phyloP scores from a whole-genome alignment of 35 echinoderm and acorn worm genomes.

The Lytechinus variegatus region DNA sequence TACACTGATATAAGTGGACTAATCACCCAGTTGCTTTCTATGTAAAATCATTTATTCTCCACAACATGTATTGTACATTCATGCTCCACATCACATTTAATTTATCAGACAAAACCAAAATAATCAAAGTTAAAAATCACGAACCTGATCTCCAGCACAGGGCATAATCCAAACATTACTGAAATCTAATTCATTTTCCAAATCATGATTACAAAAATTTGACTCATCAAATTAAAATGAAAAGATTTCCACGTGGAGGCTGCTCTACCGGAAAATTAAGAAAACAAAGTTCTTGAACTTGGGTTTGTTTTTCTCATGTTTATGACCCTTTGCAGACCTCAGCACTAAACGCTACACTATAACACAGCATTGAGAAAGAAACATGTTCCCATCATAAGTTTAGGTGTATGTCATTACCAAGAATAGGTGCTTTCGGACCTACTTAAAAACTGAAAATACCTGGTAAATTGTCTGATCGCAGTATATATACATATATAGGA shows the following conservation, averaged over 20 bases:
- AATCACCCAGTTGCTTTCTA: too few species aligned
- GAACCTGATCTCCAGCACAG: too few species aligned
- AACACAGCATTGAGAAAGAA: background rate
- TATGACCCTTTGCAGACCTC: background rate
- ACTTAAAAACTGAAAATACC: too few species aligned
- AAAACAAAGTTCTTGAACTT: background rate
- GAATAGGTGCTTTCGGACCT: background rate
- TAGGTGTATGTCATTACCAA: background rate
- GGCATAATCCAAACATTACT: background rate
- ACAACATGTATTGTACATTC: too few species aligned
- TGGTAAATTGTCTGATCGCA: too few species aligned
- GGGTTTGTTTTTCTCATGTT: background rate
- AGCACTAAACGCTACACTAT: background rate
- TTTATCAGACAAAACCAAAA: too few species aligned
- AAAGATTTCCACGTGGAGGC: background rate
- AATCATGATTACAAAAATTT: background rate
- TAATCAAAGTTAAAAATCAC: too few species aligned
- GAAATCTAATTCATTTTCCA: background rate
- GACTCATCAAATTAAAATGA: background rate
- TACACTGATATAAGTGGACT: too few species aligned
- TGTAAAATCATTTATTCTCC: too few species aligned
- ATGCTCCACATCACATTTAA: too few species aligned
- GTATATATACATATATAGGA: too few species aligned
- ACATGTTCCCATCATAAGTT: conserved; percentile 4
- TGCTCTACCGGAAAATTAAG: background rate